phyloP scores from a whole-genome alignment of 64 coral and sea anemone species.

The Cladopsammia gracilis region DNA sequence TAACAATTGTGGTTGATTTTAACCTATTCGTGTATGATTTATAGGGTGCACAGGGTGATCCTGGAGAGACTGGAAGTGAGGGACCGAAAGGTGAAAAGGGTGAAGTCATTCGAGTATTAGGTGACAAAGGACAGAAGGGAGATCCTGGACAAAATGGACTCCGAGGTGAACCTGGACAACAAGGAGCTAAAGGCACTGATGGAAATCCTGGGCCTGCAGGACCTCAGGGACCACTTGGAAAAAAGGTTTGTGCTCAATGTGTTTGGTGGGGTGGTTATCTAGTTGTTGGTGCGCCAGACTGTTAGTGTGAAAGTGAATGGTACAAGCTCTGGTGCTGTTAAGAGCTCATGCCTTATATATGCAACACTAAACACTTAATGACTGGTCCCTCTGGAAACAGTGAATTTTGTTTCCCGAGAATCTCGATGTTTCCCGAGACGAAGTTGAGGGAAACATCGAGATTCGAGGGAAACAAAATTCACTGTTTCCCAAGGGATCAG shows the following conservation, averaged over 20 bases:
- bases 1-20: too few relatives aligned
- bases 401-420: too few relatives aligned
- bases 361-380: too few relatives aligned
- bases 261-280: neutral
- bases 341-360: too few relatives aligned
- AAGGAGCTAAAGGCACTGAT: slow-evolving; percentile 17
- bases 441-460: too few relatives aligned
- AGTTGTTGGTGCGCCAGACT: too few relatives aligned
- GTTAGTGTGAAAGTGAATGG: too few relatives aligned
- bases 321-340: too few relatives aligned
- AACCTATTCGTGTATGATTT: neutral
- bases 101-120: slow-evolving; percentile 27
- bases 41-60: slow-evolving; percentile 41
- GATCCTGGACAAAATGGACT: slow-evolving; percentile 39
- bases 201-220: slow-evolving; percentile 23
- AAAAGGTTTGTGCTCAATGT: slow-evolving; percentile 46
- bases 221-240: slow-evolving; percentile 21
- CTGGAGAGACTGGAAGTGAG: slow-evolving; percentile 48
- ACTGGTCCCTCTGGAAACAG: too few relatives aligned
- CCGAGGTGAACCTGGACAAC: slow-evolving; percentile 43
- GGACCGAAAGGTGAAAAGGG: slow-evolving; percentile 88
- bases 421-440: too few relatives aligned
- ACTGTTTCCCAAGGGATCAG: too few relatives aligned
- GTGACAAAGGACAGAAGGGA: slow-evolving; percentile 68
- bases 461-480: too few relatives aligned